phyloP scores from a whole-genome alignment of 2,113 vertebrate species.

The Mustela lutreola region DNA sequence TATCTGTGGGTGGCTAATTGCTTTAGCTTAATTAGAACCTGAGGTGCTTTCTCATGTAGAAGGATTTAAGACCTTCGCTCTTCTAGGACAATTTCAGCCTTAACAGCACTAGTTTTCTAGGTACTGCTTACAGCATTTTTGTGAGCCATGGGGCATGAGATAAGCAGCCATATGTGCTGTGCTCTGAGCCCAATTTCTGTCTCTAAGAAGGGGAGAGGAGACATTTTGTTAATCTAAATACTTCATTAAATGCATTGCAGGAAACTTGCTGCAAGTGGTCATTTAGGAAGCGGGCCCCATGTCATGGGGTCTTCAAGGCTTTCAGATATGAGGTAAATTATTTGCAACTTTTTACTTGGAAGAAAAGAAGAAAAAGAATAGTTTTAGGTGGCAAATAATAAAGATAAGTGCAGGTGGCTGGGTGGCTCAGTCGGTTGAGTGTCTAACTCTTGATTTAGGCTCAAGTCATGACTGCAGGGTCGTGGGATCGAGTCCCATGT shows the following conservation, averaged over 20 bases:
- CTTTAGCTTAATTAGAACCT: conserved; percentile 73
- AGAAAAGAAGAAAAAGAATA: background rate
- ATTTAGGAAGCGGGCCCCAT: background rate
- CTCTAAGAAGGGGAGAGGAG: background rate
- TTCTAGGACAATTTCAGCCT: conserved; percentile 20
- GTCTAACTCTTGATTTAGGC: background rate
- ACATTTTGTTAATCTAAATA: background rate
- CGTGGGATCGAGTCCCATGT: background rate
- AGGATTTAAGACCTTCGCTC: conserved; percentile 60
- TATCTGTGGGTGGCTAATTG: conserved; percentile 74
- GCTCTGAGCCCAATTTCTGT: background rate
- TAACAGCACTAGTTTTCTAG: background rate
- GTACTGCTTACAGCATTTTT: background rate
- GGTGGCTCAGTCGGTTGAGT: background rate
- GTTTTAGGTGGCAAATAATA: background rate
- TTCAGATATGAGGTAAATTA: background rate
- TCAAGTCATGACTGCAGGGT: background rate
- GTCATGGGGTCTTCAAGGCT: background rate
- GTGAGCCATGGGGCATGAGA: background rate
- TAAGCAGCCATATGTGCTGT: background rate
- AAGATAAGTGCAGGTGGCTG: background rate
- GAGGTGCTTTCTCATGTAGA: conserved; percentile 66
- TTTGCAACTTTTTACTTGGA: background rate
- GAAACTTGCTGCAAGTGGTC: background rate
- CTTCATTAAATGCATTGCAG: background rate